Evolutionary conservation across 2,113 vertebrate species (phyloP).

Genomic region (Atractosteus spatula): DNA sequence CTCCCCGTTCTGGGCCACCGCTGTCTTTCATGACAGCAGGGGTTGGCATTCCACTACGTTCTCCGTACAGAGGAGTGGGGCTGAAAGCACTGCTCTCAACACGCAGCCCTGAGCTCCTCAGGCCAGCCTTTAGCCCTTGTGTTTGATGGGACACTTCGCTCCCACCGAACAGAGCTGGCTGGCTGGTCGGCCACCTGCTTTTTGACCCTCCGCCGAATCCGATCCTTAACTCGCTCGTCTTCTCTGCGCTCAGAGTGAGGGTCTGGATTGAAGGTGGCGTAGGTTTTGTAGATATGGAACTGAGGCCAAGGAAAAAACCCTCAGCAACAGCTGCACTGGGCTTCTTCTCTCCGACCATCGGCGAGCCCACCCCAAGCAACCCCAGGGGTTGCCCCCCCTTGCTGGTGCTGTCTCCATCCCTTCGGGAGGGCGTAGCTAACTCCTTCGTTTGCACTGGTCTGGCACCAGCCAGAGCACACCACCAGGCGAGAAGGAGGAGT

Average conservation of each 20-base stretch:
- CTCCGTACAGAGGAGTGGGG: neutral
- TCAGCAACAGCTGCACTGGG: neutral
- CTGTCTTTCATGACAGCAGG: conserved; percentile 23
- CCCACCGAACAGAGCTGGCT: neutral
- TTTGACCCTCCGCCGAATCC: conserved; percentile 13
- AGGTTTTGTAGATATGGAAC: conserved; percentile 6
- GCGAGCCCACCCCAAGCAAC: conserved; percentile 5
- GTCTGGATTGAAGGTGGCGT: conserved; percentile 5
- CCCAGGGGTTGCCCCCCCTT: conserved; percentile 20
- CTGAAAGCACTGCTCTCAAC: neutral
- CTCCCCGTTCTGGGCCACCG: conserved; percentile 10
- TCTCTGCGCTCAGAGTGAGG: neutral
- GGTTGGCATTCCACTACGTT: neutral
- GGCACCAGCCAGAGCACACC: conserved; percentile 41
- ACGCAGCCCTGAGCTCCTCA: neutral
- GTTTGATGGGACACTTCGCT: conserved; percentile 17
- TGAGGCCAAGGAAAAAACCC: neutral
- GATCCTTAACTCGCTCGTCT: too few species aligned
- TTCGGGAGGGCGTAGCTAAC: conserved; percentile 6
- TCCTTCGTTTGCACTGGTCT: conserved; percentile 35
- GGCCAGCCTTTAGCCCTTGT: neutral
- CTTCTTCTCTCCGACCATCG: neutral
- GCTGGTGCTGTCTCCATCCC: conserved; percentile 30
- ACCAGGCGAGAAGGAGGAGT: conserved; percentile 48
- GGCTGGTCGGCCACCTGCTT: neutral